Evolutionary conservation across 2,113 vertebrate species (phyloP).

Genomic region (Butorides virescens): DNA sequence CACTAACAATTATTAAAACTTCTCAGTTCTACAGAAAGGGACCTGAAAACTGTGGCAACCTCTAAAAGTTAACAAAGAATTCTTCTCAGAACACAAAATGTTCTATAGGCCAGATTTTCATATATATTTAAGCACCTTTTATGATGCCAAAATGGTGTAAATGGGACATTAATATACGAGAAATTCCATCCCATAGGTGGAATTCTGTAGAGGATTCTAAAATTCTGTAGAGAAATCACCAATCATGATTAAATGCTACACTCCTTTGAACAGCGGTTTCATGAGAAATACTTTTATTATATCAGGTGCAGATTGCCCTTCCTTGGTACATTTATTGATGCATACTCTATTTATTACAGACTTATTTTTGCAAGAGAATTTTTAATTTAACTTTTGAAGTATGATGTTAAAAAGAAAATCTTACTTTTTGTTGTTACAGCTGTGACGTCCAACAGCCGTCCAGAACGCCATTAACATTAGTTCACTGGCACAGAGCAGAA

Average conservation of each 20-base stretch:
- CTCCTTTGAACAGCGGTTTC: neutral
- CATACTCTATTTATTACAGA: conserved; percentile 25
- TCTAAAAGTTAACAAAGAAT: neutral
- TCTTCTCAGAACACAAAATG: neutral
- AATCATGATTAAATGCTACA: neutral
- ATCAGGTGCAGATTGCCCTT: conserved; percentile 38
- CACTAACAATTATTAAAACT: neutral
- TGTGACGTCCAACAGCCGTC: neutral
- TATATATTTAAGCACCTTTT: neutral
- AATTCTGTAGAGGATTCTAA: neutral
- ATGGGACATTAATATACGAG: neutral
- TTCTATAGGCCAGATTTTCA: neutral
- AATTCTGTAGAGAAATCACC: neutral
- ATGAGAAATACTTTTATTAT: conserved; percentile 40
- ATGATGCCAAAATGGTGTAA: neutral
- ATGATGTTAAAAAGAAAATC: conserved; percentile 41
- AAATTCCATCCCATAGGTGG: neutral
- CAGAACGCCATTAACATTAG: neutral
- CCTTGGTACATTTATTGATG: conserved; percentile 27
- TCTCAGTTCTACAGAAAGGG: neutral
- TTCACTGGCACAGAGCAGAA: neutral
- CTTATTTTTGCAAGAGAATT: conserved; percentile 34
- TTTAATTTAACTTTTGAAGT: conserved; percentile 55
- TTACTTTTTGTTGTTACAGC: conserved; percentile 53
- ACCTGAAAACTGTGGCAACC: neutral